These are phyloP conservation scores for Siphonodentalium dalli DNA, from an alignment of 2,888 invertebrate species.

Conservation along the genomic window DNA sequence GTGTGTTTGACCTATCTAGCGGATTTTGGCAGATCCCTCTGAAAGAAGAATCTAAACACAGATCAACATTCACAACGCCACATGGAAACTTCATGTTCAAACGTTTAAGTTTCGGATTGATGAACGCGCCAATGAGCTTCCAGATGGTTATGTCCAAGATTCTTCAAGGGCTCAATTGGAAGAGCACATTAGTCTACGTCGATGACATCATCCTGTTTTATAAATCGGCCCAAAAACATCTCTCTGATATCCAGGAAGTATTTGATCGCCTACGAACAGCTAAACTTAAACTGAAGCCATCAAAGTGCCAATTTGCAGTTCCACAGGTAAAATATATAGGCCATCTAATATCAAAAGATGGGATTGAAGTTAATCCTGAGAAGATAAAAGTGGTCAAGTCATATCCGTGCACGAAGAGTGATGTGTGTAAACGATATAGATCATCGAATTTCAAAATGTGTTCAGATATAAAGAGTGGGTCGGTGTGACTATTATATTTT, in stretches of 20 bases:
- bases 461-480: too few species aligned
- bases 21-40: slow-evolving; percentile 27
- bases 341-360: slow-evolving; percentile 21
- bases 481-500: too few species aligned
- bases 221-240: slow-evolving; percentile 24
- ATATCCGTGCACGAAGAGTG: slow-evolving; percentile 17
- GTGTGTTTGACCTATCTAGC: slow-evolving; percentile 10
- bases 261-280: slow-evolving; percentile 24
- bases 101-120: slow-evolving; percentile 32
- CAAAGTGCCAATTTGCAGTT: slow-evolving; percentile 29
- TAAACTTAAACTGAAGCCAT: slow-evolving; percentile 27
- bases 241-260: slow-evolving; percentile 21
- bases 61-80: slow-evolving; percentile 27
- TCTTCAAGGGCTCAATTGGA: slow-evolving; percentile 28
- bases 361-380: slow-evolving; percentile 17
- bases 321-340: slow-evolving; percentile 24
- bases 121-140: slow-evolving; percentile 29
- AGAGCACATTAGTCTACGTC: slow-evolving; percentile 29
- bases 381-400: slow-evolving; percentile 15
- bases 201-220: slow-evolving; percentile 35
- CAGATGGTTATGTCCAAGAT: slow-evolving; percentile 24
- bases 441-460: too few species aligned
- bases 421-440: too few species aligned
- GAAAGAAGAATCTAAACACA: slow-evolving; percentile 16
- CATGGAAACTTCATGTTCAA: slow-evolving; percentile 26